Evolutionary conservation across 2,113 vertebrate species (phyloP), one percentile per base, ranked within the genome.

Genomic region (Alligator mississippiensis): DNA sequence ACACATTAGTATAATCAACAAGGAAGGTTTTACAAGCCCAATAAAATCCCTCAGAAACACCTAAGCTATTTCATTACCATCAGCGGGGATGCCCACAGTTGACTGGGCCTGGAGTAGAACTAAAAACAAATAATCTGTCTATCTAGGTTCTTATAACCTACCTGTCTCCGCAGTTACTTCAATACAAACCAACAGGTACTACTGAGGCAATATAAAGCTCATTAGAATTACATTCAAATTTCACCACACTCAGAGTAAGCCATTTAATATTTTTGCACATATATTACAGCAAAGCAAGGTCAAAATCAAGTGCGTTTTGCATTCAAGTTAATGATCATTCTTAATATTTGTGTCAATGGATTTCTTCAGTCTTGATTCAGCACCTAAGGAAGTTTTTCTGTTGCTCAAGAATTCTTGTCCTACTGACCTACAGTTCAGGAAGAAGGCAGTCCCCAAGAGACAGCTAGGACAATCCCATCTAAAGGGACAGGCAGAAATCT

Each of bases 151-250:
- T 59, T 84, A 70, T 68, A 61, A 94, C 86, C 91, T 87, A 90
- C 82, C 84, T 70, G 85, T 96, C 93, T 75, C 91, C 93, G 96
- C 89, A 90, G 96, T 86, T 77, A 83, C 93, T 85, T 82, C 91
- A 79, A 59, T 15, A 88, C 86, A 96, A 76, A 91, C 86, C 64
- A 34, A 54, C 47, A 10, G 91, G 77, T 55, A 87, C 79, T 34
- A 68, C 25, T 47, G 24, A 93, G 91, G 93, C 1, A 94, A 91
- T 82, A 94, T 93, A 68, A 72, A 76, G 76, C 68, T 74, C 88
- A 78, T 91, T 47, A 83, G 88, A 90, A 84, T 58, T 76, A 58
- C 80, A 93, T 93, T 92, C 59, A 68, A 85, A 94, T 93, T 85
- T 91, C 94, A 91, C 80, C 2, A 1, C 47, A 47, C 22, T 38